phyloP scores from a whole-genome alignment of 2,113 vertebrate species.

The Ariopsis seemanni region DNA sequence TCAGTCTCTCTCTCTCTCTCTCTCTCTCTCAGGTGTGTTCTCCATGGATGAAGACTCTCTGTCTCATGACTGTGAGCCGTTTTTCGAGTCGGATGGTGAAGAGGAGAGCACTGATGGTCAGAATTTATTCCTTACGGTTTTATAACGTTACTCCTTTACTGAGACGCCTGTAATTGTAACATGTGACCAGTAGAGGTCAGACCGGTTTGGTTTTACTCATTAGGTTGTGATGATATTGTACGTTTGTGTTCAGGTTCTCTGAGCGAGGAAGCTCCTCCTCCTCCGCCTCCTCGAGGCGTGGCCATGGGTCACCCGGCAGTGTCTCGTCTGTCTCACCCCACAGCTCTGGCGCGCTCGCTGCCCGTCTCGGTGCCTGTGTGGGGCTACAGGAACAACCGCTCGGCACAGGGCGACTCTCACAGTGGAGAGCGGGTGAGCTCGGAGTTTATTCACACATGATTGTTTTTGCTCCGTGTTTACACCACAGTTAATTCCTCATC shows the following conservation, averaged over 20 bases:
- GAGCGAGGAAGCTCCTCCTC: constrained; percentile 81
- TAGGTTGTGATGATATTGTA: not conserved
- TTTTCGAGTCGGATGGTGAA: constrained; percentile 82
- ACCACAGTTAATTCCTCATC: too few species aligned
- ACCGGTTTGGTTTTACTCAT: not conserved
- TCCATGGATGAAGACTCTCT: constrained; percentile 90
- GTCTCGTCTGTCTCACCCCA: constrained; percentile 68
- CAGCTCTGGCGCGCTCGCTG: constrained; percentile 82
- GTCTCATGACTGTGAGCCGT: constrained; percentile 83
- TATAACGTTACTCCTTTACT: too few species aligned
- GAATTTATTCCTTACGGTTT: constrained; percentile 2
- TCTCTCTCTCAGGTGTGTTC: constrained; percentile 77
- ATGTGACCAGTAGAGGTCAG: constrained; percentile 10
- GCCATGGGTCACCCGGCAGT: constrained; percentile 63
- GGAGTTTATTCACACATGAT: not conserved
- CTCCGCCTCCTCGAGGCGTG: constrained; percentile 69
- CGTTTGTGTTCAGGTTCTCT: constrained; percentile 68
- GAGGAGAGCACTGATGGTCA: constrained; percentile 83
- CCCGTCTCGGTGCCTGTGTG: constrained; percentile 87
- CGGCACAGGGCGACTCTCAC: constrained; percentile 74
- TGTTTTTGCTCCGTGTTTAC: too few species aligned
- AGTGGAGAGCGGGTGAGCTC: constrained; percentile 74
- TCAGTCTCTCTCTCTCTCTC: not conserved
- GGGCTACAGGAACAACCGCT: constrained; percentile 78
- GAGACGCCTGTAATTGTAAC: not conserved